Base-by-base conservation (phyloP, 2,888 invertebrate species). In the Dorcus hopei region DNA sequence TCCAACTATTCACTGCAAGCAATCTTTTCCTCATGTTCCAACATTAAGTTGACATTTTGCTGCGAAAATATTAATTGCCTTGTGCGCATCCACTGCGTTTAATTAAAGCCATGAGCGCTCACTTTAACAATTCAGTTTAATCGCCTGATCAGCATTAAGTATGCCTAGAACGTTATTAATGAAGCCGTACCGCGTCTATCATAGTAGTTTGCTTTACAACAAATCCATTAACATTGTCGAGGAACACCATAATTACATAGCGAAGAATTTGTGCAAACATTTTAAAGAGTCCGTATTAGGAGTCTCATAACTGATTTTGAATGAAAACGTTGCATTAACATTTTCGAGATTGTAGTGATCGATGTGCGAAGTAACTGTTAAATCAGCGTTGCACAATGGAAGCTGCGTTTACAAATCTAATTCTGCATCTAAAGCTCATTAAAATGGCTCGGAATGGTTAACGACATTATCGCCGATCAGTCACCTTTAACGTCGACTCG, bases 401-500 rank as follows among this genome's bases (percentile, higher is more conserved):
- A 43, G 38, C 42, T 16, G 43, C 38, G 55, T 42, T 56, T 39
- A 45, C 19, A 45, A 50, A 56, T 56, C 56, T 56, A 49, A 56
- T 56, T 56, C 56, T 49, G 51, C 51, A 56, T 56, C 51, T 33
- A 43, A 14, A 51, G 56, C 51, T 56, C 56, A 56, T 56, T 56
- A 56, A 56, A 49, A 56, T 50, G 43, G 50, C 56, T 50, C 38
- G 43, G 56, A 56, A 56, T 56, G 56, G 56, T 19, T 56, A 56
- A 41, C 49, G 50, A 56, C 50, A 50, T 56, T 43, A 19, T 19
- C n/a, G 38, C 26, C 26, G 38, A 33, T 33, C 26, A 16, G 49
- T 49, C 49, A 23, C 42, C 39, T 16, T 42, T 26, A n/a, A n/a
- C 14, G 38, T 16, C 33, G 11, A 43, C 45, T 51, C 50, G 26